Conservation (phyloP, 2,113 vertebrate genomes). For the Pluvianellus socialis region DNA sequence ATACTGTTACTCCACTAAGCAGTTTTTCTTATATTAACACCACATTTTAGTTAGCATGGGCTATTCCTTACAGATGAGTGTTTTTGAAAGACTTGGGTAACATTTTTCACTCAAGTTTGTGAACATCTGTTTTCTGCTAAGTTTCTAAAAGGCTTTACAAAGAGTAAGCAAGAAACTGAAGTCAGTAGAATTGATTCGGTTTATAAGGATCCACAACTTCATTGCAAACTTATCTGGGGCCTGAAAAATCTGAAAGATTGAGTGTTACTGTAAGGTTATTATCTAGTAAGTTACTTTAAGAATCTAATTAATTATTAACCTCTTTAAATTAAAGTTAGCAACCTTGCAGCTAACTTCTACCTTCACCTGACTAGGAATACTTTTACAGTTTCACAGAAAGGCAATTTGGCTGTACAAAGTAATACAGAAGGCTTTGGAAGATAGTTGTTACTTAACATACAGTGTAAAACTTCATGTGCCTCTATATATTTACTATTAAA, state of each 20-base stretch:
- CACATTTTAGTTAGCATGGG: background rate
- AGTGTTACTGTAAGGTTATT: background rate
- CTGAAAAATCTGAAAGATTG: background rate
- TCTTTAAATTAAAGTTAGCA: background rate
- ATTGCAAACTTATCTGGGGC: background rate
- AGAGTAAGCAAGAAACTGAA: background rate
- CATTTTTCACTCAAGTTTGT: background rate
- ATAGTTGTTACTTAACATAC: background rate
- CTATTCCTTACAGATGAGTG: background rate
- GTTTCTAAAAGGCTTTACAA: background rate
- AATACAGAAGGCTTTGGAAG: background rate
- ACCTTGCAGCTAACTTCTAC: background rate
- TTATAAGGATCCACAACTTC: background rate
- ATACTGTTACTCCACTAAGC: background rate
- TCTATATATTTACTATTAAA: background rate
- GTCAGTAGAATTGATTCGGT: background rate
- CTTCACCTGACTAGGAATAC: background rate
- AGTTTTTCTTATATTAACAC: background rate
- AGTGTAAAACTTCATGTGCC: background rate
- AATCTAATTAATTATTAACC: background rate
- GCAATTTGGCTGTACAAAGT: background rate
- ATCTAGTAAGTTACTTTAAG: background rate
- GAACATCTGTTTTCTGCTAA: background rate
- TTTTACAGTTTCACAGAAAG: background rate
- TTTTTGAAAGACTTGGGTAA: background rate